Evolutionary conservation across 2,797 vertebrate genomes (phyloP), one percentile per base, ranked within the genome.

Genomic region (Pangasius mekongensis): DNA sequence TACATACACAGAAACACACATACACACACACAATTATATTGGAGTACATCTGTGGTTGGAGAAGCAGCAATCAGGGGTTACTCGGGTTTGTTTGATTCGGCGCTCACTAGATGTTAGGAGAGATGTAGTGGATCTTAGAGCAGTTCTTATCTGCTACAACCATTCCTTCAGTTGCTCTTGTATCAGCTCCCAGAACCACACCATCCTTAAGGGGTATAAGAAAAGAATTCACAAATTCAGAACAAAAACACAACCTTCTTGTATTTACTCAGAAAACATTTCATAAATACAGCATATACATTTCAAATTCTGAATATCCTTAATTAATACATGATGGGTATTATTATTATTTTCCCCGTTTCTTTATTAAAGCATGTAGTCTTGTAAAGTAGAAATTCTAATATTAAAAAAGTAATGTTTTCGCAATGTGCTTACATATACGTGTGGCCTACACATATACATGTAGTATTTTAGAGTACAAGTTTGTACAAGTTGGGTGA

Each of bases 101-200:
- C 6, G 96, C 98, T 97, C 94, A 99, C 98, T 98, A 99, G 91
- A 99, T 98, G 93, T 99, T 99, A 14, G 98, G 96, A 10, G 98
- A 97, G 90, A 99, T 98, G 94, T 97, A 99, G 94, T 99, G 98
- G 93, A 99, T 99, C 94, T 99, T 99, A 62, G 97, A 98, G 91
- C 98, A 99, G 94, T 99, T 99, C 95, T 99, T 99, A 95, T 99
- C 98, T 49, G 98, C 98, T 84, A 99, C 98, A 0, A 99, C 90
- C 98, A 98, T 99, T 2, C 98, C 98, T 93, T 99, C 98, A 0
- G 98, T 99, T 2, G 98, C 98, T 91, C 98, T 96, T 6, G 98
- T 99, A 92, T 99, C 98, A 1, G 98, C 98, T 73, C 98, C 98
- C 11, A 98, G 96, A 87, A 98, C 91, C 6, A 98, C 92, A 0